Conservation (phyloP, 2,113 vertebrate genomes). For the Thunnus maccoyii region DNA sequence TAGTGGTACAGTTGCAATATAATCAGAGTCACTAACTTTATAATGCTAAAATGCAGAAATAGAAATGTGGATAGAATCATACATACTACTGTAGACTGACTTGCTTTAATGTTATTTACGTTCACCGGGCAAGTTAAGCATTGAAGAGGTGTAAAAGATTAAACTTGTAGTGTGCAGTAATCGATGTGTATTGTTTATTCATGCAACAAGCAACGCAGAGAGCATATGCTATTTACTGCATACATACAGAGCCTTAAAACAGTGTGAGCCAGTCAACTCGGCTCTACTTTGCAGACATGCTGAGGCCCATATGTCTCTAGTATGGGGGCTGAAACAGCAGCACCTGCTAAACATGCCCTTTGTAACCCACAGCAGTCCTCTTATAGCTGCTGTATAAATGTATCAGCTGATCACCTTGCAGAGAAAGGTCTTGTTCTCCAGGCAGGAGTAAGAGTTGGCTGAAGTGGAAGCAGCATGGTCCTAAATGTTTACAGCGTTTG, state of each 20-base stretch:
- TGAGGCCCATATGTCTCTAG: background rate
- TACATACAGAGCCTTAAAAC: slow-evolving; percentile 11
- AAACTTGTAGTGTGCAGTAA: background rate
- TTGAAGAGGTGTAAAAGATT: background rate
- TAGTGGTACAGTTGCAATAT: too few species aligned
- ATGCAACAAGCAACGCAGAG: background rate
- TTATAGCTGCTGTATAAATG: slow-evolving; percentile 10
- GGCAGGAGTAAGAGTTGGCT: slow-evolving; percentile 4
- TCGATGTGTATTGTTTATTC: background rate
- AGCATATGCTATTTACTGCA: background rate
- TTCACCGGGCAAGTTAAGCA: background rate
- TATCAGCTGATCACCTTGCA: slow-evolving; percentile 46
- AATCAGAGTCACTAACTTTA: too few species aligned
- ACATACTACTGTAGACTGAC: too few species aligned
- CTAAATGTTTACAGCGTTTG: slow-evolving; percentile 67
- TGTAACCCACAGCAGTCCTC: slow-evolving; percentile 35
- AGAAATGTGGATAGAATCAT: too few species aligned
- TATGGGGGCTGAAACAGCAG: slow-evolving; percentile 16
- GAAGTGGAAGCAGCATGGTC: slow-evolving; percentile 32
- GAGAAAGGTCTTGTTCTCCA: slow-evolving; percentile 10
- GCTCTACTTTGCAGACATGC: background rate
- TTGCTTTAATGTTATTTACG: too few species aligned
- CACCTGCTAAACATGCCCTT: slow-evolving; percentile 18
- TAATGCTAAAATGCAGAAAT: too few species aligned
- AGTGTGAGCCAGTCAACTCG: background rate